Conservation (phyloP, 2,888 invertebrate species). For the Drosophila formosana region DNA sequence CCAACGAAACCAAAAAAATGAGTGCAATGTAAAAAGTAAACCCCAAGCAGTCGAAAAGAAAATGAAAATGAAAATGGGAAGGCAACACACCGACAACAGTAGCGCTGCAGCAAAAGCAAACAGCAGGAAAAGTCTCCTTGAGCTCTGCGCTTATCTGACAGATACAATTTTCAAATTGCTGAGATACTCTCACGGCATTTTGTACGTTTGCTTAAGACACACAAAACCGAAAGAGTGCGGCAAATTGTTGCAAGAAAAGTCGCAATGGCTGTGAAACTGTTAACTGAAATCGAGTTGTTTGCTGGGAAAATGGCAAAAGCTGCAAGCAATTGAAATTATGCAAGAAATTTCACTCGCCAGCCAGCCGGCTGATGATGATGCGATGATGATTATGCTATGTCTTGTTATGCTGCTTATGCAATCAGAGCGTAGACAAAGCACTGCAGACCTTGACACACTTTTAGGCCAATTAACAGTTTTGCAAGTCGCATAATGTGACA, state of each 20-base stretch:
- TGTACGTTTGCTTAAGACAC: slow-evolving; percentile 47
- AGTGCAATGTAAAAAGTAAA: slow-evolving; percentile 5
- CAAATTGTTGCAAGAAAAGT: slow-evolving; percentile 42
- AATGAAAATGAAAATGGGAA: slow-evolving; percentile 41
- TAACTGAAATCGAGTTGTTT: slow-evolving; percentile 46
- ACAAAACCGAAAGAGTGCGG: slow-evolving; percentile 39
- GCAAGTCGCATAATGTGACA: background rate
- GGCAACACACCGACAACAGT: slow-evolving; percentile 21
- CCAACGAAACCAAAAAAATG: slow-evolving; percentile 10
- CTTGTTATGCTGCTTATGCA: slow-evolving; percentile 31
- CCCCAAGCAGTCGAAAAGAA: slow-evolving; percentile 17
- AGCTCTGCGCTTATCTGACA: slow-evolving; percentile 50
- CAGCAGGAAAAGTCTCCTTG: slow-evolving; percentile 56
- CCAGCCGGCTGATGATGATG: slow-evolving; percentile 7
- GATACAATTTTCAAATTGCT: slow-evolving; percentile 77
- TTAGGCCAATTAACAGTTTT: slow-evolving; percentile 36
- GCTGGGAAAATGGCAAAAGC: slow-evolving; percentile 48
- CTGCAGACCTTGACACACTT: slow-evolving; percentile 55
- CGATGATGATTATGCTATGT: slow-evolving; percentile 15
- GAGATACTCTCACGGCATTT: slow-evolving; percentile 74
- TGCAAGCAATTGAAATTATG: slow-evolving; percentile 54
- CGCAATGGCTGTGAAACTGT: slow-evolving; percentile 36
- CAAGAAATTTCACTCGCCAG: slow-evolving; percentile 39
- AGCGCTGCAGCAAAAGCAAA: slow-evolving; percentile 20
- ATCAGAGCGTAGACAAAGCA: slow-evolving; percentile 1